Conservation (phyloP, 2,113 vertebrate genomes). For the Picathartes gymnocephalus region DNA sequence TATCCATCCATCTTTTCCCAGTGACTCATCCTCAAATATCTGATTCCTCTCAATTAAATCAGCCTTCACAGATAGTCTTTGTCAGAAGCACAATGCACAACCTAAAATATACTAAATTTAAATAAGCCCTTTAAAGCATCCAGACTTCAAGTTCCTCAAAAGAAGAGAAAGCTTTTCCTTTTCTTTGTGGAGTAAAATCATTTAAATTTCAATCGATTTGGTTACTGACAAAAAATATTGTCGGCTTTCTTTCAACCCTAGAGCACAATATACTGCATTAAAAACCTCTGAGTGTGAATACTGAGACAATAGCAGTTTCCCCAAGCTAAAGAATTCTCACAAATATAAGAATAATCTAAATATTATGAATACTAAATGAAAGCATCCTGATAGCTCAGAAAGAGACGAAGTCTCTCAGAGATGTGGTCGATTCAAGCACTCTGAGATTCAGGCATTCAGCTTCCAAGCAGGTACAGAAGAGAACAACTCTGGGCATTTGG, state of each 20-base stretch:
- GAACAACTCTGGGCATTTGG: not conserved
- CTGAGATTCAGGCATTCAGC: not conserved
- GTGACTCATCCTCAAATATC: not conserved
- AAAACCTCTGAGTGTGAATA: not conserved
- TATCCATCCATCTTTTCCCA: not conserved
- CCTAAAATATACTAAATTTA: not conserved
- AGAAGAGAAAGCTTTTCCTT: not conserved
- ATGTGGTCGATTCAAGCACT: accelerated
- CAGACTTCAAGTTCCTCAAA: not conserved
- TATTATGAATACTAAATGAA: constrained; percentile 3
- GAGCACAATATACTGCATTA: not conserved
- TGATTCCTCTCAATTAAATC: not conserved
- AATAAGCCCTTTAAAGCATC: not conserved
- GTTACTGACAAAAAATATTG: not conserved
- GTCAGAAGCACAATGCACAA: not conserved
- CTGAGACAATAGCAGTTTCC: not conserved
- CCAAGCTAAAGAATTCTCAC: not conserved
- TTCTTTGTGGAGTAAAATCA: not conserved
- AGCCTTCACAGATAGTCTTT: not conserved
- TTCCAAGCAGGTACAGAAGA: not conserved
- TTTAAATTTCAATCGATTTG: not conserved
- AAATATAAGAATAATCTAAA: not conserved
- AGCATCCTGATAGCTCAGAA: not conserved
- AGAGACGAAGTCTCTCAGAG: not conserved
- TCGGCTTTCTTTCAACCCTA: not conserved